phyloP scores from a whole-genome alignment of 1,140 invertebrate species.

The Pseudomyrmex flavicornis region DNA sequence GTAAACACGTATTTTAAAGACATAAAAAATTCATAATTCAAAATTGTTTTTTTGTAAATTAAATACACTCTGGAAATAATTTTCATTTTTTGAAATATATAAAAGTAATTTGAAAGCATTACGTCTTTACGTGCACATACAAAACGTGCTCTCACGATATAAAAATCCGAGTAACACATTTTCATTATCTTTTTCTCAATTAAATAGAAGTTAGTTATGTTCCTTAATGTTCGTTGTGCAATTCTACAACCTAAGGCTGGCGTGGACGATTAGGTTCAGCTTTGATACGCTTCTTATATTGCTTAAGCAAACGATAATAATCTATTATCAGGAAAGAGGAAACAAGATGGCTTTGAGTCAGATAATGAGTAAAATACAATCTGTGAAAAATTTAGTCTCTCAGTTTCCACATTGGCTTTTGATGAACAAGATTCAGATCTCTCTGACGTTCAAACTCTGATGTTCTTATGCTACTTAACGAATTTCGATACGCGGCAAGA shows the following conservation, averaged over 20 bases:
- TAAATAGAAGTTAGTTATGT: too few relatives aligned
- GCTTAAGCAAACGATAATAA: neutral
- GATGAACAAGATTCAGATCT: neutral
- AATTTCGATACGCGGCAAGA: neutral
- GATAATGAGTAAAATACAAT: neutral
- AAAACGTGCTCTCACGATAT: neutral
- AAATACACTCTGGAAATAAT: neutral
- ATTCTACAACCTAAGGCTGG: neutral
- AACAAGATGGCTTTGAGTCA: neutral
- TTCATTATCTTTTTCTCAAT: too few relatives aligned
- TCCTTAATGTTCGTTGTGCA: neutral
- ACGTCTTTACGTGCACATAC: neutral
- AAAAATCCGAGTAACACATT: too few relatives aligned
- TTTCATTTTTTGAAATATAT: neutral
- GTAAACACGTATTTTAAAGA: neutral
- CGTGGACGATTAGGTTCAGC: neutral
- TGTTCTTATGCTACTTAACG: slow-evolving; percentile 12
- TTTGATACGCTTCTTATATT: neutral
- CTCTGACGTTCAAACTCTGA: neutral
- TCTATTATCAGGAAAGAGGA: neutral
- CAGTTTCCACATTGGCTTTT: neutral
- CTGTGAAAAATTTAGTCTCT: neutral
- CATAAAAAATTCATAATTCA: neutral
- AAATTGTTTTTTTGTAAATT: neutral
- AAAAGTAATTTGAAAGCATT: neutral